phyloP scores from a whole-genome alignment of 2,113 vertebrate species.

The Anser brachyrhynchus region DNA sequence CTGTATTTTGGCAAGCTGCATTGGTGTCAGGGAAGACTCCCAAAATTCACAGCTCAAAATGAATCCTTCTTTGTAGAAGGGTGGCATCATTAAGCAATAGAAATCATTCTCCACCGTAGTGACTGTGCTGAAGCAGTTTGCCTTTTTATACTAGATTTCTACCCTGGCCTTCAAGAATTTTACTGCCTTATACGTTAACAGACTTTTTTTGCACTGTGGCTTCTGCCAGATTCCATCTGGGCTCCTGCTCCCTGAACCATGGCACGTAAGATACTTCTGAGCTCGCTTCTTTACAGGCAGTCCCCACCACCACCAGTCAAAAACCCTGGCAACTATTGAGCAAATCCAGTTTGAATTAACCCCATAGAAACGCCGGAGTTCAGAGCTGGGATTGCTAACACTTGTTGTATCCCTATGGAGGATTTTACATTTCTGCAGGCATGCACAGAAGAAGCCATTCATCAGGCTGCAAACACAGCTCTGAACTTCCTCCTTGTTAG shows the following conservation, averaged over 20 bases:
- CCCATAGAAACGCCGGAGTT: not conserved
- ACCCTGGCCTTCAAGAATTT: slow-evolving; percentile 16
- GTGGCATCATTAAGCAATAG: slow-evolving; percentile 43
- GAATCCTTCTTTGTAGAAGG: slow-evolving; percentile 57
- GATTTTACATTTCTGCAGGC: not conserved
- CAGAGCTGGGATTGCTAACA: not conserved
- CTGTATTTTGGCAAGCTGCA: slow-evolving; percentile 6
- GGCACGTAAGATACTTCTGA: slow-evolving; percentile 36
- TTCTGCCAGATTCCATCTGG: slow-evolving; percentile 27
- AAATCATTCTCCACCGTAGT: not conserved
- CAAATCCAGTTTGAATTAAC: not conserved
- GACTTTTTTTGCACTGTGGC: not conserved
- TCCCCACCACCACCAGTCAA: not conserved
- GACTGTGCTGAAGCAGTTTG: not conserved
- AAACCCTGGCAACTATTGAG: not conserved
- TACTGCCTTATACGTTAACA: slow-evolving; percentile 28
- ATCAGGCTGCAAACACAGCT: not conserved
- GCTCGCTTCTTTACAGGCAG: not conserved
- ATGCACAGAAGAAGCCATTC: not conserved
- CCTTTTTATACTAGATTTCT: slow-evolving; percentile 34
- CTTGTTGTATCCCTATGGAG: not conserved
- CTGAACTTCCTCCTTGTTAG: not conserved
- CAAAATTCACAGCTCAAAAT: slow-evolving; percentile 61
- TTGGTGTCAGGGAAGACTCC: slow-evolving; percentile 18
- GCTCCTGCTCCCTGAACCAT: not conserved